Base-by-base conservation (phyloP, 2,113 vertebrate genomes). In the Probosciger aterrimus region DNA sequence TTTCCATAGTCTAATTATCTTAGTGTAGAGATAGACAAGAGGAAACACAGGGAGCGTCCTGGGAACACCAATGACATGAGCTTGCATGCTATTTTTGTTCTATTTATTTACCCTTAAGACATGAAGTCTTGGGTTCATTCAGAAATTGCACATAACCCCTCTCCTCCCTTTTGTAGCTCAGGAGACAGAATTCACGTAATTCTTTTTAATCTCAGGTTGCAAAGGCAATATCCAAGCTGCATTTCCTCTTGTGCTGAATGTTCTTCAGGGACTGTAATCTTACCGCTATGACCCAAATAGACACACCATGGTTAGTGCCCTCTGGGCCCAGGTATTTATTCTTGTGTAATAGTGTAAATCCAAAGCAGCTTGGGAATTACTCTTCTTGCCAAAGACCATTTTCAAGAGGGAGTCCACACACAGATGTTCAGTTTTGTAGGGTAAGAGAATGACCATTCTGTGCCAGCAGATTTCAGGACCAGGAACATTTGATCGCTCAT, bases 111-210 rank as follows among this genome's bases (percentile, higher is more conserved):
- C 25, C 11, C 8, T 60, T 24, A 43, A 57, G 18, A 49, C 8
- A 14, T 46, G 28, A 68, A 81, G 12, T 22, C 11, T 20, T 63
- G 4, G 55, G 62, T 53, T 81, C 0, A 37, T 71, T 81, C 4
- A 2, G 33, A 67, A 83, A 55, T 3, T n/a, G 12, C 2, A 4
- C 28, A 35, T 16, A 53, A 20, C 0, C 2, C 3, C 4, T 74
- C 70, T 8, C 4, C 7, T 65, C 8, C 8, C 8, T 63, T 67
- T 49, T 60, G 8, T 27, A 49, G 10, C 17, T 88, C 33, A 62
- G 49, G 27, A 52, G 13, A 43, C 18, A 77, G 33, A 74, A 77
- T 80, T 80, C 2, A 49, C 1, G 0, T 47, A 39, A 41, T 62
- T 70, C 2, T n/a, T 5, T 19, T 28, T 52, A 49, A 67, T 46